Conservation (phyloP, 2,797 vertebrate species). For the Anas georgica region DNA sequence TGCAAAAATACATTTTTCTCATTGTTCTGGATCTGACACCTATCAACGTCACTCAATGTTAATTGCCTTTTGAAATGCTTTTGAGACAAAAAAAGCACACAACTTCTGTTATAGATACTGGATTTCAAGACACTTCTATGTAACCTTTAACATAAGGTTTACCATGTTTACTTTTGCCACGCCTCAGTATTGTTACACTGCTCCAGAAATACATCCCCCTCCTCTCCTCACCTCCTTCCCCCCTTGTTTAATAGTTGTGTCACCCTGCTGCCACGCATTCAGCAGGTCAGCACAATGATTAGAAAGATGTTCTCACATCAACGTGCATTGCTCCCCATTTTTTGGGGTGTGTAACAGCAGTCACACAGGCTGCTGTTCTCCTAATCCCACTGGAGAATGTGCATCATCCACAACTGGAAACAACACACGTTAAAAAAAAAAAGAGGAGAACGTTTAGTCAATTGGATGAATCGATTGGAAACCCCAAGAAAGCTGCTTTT, state of each 20-base stretch:
- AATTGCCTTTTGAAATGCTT: neutral
- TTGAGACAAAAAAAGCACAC: neutral
- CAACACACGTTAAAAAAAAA: neutral
- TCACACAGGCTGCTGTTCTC: neutral
- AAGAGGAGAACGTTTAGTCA: neutral
- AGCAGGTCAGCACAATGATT: neutral
- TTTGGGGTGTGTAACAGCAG: fast-evolving
- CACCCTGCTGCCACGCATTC: neutral
- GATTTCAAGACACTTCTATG: neutral
- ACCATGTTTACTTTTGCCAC: neutral
- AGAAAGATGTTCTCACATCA: neutral
- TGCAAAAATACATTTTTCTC: neutral
- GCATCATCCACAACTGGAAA: neutral
- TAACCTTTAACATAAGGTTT: neutral
- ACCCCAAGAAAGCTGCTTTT: neutral
- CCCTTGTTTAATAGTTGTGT: neutral
- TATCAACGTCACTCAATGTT: neutral
- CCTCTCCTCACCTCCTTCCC: fast-evolving
- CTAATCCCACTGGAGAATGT: fast-evolving
- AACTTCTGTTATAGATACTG: neutral
- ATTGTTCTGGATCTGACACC: constrained; percentile 6
- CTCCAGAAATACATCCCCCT: neutral
- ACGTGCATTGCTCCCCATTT: neutral
- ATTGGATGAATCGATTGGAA: neutral
- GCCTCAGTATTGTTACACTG: neutral